phyloP scores from a whole-genome alignment of 2,113 vertebrate genomes.

The mouse (Mus musculus) region DNA sequence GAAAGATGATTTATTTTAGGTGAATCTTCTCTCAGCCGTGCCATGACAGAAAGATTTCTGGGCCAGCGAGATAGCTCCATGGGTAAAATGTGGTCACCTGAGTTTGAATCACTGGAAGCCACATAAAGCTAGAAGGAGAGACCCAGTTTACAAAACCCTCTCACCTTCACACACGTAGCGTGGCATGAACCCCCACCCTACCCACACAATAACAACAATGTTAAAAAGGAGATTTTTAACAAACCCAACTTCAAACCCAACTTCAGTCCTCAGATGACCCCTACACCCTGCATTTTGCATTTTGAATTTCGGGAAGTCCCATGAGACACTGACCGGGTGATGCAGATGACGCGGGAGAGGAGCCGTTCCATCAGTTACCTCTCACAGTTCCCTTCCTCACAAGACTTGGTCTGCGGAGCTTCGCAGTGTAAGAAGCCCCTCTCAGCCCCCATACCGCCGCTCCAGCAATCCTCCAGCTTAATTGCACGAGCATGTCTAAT shows the following conservation, averaged over 20 bases:
- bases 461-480: not conserved
- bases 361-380: not conserved
- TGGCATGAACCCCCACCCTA: not conserved
- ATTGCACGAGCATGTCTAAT: not conserved
- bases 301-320: constrained; percentile 8
- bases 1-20: not conserved
- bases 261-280: not conserved
- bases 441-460: not conserved
- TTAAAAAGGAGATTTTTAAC: not conserved
- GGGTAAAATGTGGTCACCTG: not conserved
- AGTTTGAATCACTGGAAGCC: not conserved
- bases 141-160: not conserved
- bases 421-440: not conserved
- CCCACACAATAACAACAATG: not conserved
- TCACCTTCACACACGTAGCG: rapidly evolving
- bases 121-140: not conserved
- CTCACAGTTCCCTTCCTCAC: not conserved
- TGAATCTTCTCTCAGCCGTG: not conserved
- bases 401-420: not conserved
- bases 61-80: too few relatives aligned
- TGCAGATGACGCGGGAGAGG: not conserved
- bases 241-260: not conserved
- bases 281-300: not conserved
- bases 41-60: not conserved
- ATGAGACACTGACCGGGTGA: not conserved